These are phyloP conservation scores for Drosophila falleni DNA, from an alignment of 2,888 invertebrate genomes.

Conservation along the genomic window DNA sequence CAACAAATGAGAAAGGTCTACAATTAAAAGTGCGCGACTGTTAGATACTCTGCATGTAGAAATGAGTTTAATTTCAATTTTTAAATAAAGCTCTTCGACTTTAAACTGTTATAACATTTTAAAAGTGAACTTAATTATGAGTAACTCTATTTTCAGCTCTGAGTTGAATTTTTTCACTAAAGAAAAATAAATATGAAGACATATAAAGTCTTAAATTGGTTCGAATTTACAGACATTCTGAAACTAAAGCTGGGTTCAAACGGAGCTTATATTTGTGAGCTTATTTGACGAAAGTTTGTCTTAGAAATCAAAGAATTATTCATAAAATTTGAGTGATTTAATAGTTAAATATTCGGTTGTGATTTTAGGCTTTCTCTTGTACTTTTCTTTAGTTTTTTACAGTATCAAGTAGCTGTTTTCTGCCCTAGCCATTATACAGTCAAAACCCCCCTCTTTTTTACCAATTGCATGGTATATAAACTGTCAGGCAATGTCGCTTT, in stretches of 20 bases:
- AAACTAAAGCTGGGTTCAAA: not conserved
- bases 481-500: conserved; percentile 63
- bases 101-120: not conserved
- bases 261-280: too few species aligned
- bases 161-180: not conserved
- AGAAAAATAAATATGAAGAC: not conserved
- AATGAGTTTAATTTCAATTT: too few species aligned
- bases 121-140: not conserved
- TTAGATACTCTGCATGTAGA: not conserved
- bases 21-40: not conserved
- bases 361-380: not conserved
- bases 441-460: not conserved
- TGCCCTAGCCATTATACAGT: too few species aligned
- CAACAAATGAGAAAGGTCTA: conserved; percentile 4
- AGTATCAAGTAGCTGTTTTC: too few species aligned
- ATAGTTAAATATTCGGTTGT: not conserved
- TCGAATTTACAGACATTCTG: too few species aligned
- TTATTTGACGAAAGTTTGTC: too few species aligned
- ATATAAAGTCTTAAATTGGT: not conserved
- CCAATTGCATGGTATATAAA: conserved; percentile 20
- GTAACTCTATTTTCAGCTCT: not conserved
- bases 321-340: not conserved
- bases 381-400: not conserved
- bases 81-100: not conserved
- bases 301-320: not conserved